Conservation (phyloP, 2,888 invertebrate genomes). For the Acholoe squamosa region DNA sequence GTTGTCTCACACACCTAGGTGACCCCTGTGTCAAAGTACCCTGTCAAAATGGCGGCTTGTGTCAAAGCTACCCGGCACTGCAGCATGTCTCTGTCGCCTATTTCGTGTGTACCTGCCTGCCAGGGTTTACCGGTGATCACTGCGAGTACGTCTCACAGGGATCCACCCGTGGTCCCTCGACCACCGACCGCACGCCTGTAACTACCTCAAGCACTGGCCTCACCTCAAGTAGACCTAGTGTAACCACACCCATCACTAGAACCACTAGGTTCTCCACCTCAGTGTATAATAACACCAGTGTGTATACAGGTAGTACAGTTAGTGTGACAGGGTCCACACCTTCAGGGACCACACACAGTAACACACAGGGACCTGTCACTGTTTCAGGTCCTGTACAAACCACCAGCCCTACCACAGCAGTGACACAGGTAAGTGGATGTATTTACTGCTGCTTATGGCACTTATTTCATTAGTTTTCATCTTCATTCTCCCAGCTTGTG, state of each 20-base stretch:
- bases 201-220: background rate
- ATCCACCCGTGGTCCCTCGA: background rate
- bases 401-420: background rate
- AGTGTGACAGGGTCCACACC: background rate
- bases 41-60: conserved; percentile 61
- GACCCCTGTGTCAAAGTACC: conserved; percentile 65
- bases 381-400: conserved; percentile 19
- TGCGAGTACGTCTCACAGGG: background rate
- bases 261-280: background rate
- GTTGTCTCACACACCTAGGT: background rate
- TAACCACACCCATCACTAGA: background rate
- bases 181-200: background rate
- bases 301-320: background rate
- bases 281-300: background rate
- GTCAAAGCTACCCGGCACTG: background rate
- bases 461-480: no score
- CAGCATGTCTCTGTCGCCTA: conserved; percentile 67
- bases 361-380: background rate
- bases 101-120: conserved; percentile 71
- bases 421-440: background rate
- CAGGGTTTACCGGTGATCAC: conserved; percentile 71
- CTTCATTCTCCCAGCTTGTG: no score
- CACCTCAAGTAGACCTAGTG: background rate
- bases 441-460: no score
- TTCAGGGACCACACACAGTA: background rate